Base-by-base conservation (phyloP, 2,113 vertebrate genomes). In the Ornithorhynchus anatinus region DNA sequence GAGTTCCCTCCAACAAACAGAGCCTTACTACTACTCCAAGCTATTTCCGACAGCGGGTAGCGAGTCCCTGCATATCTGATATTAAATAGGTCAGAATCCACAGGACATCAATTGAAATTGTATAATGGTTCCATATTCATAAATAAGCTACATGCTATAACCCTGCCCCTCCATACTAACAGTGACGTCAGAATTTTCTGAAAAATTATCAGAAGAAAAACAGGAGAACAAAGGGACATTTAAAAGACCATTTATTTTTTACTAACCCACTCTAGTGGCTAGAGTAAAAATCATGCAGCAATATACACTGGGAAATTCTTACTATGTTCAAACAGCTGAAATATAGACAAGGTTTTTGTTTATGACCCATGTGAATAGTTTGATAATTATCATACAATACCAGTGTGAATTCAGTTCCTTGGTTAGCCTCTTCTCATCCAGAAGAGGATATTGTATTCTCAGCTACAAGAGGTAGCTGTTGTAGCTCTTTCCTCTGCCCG, bases 71-170 rank as follows among this genome's bases (percentile, higher is more conserved):
- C 27, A 68, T 58, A 69, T 77, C 72, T 82, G 45, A 50, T 82
- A 47, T 74, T 61, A 59, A 69, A 58, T 54, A 19, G 72, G 79
- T 84, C 69, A 74, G 23, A 32, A 81, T 87, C 61, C 71, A 69
- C 0, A 31, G 72, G 33, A 84, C 56, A 27, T 20, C 54, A 75
- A 47, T 82, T 73, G 77, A 79, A 84, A 69, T 36, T 22, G 84
- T 88, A 79, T 79, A 59, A 80, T 51, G 1, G 0, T 66, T 75
- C 17, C 32, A 40, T 33, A 68, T 83, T 84, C 48, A 83, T 84
- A 85, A 80, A 87, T 78, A 60, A 72, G 68, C 54, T 72, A 77
- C 66, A 70, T 75, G 59, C 59, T 72, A 60, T 80, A 70, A 72
- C 59, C 73, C 62, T 79, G 83, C 27, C 36, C 27, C 20, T 82